Conservation (phyloP, 2,888 invertebrate genomes). For the Xylota sylvarum region DNA sequence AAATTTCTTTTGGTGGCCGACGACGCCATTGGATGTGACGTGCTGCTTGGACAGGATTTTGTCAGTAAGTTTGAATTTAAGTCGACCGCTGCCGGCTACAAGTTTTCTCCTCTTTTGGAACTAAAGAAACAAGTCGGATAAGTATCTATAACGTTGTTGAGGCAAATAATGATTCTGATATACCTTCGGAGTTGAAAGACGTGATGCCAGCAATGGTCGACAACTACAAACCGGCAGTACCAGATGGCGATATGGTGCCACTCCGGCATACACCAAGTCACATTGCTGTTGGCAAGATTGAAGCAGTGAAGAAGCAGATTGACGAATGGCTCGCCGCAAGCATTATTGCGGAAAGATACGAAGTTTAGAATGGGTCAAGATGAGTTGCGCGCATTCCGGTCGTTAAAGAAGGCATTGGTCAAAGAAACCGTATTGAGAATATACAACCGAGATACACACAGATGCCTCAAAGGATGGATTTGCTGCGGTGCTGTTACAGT, state of each 20-base stretch:
- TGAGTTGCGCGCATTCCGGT: background rate
- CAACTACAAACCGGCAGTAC: slow-evolving; percentile 19
- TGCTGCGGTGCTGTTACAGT: too few species aligned
- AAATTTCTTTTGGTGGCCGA: slow-evolving; percentile 43
- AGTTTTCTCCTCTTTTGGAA: slow-evolving; percentile 33
- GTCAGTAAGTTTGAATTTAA: slow-evolving; percentile 27
- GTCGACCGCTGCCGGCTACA: slow-evolving; percentile 26
- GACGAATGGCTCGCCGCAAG: slow-evolving; percentile 77
- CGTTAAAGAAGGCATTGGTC: too few species aligned
- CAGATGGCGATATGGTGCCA: background rate
- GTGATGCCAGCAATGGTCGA: slow-evolving; percentile 29
- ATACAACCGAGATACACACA: too few species aligned
- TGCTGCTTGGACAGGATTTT: slow-evolving; percentile 51
- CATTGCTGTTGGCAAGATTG: slow-evolving; percentile 11
- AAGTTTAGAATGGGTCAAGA: slow-evolving; percentile 20
- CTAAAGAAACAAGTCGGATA: slow-evolving; percentile 37
- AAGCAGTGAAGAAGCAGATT: slow-evolving; percentile 38
- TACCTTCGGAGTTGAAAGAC: slow-evolving; percentile 33
- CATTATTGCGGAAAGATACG: slow-evolving; percentile 7
- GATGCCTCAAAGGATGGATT: too few species aligned
- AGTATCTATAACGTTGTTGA: slow-evolving; percentile 30
- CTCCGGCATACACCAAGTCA: slow-evolving; percentile 25
- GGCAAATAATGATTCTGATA: slow-evolving; percentile 32
- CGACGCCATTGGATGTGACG: slow-evolving; percentile 43
- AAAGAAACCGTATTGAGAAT: too few species aligned